Conservation (phyloP, 2,888 invertebrate species). For the Mycalesis mineus region DNA sequence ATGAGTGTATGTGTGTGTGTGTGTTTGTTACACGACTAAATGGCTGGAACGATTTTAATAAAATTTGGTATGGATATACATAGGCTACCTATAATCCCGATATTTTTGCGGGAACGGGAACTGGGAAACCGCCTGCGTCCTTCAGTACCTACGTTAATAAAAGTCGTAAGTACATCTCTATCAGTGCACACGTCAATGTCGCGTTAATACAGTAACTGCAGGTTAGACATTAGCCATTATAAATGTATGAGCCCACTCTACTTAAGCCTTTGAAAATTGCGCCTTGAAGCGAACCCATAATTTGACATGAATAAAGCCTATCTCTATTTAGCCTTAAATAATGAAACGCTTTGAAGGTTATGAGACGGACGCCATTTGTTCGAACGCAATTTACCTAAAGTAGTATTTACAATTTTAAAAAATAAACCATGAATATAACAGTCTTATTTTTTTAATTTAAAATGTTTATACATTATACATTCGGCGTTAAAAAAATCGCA, state of each 20-base stretch:
- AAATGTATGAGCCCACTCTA: background rate
- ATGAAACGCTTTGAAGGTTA: conserved; percentile 14
- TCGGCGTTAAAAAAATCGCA: no score
- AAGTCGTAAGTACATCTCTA: background rate
- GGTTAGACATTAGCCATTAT: conserved; percentile 33
- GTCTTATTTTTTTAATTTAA: no score
- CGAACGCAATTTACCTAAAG: conserved; percentile 19
- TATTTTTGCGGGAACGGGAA: no score
- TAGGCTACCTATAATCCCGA: no score
- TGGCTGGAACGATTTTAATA: no score
- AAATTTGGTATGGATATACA: no score
- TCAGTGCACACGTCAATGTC: background rate
- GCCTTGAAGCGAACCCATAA: conserved; percentile 2
- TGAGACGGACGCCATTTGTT: conserved; percentile 9
- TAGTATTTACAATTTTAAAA: conserved; percentile 5
- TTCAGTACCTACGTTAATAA: background rate
- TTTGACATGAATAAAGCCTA: conserved; percentile 13
- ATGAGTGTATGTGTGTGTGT: no score
- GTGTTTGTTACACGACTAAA: no score
- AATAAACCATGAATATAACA: no score
- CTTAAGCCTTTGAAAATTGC: conserved; percentile 12
- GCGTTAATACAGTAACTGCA: background rate
- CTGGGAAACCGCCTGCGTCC: no score
- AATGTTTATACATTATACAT: no score
- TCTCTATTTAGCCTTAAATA: conserved; percentile 22